A percentile compares a stretch with the other conserved stretches of the same genome.
phyloP scores from a whole-genome alignment of 2,888 invertebrate genomes.

The Cheilosia vulpina region DNA sequence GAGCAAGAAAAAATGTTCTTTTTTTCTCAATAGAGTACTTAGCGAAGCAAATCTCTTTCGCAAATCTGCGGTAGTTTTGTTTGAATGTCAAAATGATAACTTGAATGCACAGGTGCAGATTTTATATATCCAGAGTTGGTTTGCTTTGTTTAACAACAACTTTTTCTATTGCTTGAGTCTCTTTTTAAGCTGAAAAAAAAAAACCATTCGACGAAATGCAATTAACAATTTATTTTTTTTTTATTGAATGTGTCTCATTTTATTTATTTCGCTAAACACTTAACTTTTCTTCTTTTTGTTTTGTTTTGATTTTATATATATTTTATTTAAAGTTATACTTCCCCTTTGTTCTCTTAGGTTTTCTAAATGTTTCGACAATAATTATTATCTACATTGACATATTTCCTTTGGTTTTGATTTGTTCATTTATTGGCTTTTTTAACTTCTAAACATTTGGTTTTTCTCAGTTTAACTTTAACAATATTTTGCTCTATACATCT shows the following conservation, averaged over 20 bases:
- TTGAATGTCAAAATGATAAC: too few relatives aligned
- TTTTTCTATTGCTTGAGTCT: too few relatives aligned
- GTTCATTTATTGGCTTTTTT: constrained; percentile 38
- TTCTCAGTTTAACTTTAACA: constrained; percentile 66
- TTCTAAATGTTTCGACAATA: constrained; percentile 49
- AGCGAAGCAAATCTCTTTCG: too few relatives aligned
- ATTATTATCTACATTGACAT: constrained; percentile 68
- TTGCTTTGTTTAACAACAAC: too few relatives aligned
- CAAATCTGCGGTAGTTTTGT: too few relatives aligned
- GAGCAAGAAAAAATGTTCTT: too few relatives aligned
- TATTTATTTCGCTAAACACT: constrained; percentile 73
- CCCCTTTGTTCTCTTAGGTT: constrained; percentile 42
- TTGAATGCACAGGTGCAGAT: too few relatives aligned
- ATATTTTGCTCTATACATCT: constrained; percentile 61
- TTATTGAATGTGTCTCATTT: constrained; percentile 66
- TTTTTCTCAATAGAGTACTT: too few relatives aligned
- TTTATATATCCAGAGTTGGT: too few relatives aligned
- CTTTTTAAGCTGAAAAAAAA: background rate
- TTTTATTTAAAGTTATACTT: constrained; percentile 41
- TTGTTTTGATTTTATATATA: background rate
- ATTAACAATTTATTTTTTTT: constrained; percentile 10
- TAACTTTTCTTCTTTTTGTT: constrained; percentile 55
- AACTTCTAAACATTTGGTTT: constrained; percentile 55
- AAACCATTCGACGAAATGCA: background rate
- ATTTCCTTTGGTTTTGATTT: constrained; percentile 43